Conservation (phyloP, 2,797 vertebrate species). For the Muraenolepis orangiensis region DNA sequence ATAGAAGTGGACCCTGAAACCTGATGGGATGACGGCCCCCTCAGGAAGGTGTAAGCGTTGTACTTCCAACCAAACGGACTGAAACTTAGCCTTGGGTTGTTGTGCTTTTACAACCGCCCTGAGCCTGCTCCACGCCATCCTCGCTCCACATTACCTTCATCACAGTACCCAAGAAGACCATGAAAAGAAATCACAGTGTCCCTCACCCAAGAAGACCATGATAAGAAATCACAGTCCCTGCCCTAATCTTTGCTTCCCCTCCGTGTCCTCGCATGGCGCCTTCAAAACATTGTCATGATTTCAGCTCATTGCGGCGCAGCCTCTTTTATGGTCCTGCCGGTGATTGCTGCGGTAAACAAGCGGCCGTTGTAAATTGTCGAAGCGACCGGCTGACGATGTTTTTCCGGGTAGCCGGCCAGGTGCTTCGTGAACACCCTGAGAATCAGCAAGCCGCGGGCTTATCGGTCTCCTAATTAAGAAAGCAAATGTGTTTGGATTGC, state of each 20-base stretch:
- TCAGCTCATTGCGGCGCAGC: slow-evolving; percentile 47
- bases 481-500: slow-evolving; percentile 37
- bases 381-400: slow-evolving; percentile 56
- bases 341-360: slow-evolving; percentile 60
- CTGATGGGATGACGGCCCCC: neutral
- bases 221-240: neutral
- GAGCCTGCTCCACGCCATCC: neutral
- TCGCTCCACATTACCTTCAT: neutral
- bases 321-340: slow-evolving; percentile 53
- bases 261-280: slow-evolving; percentile 9
- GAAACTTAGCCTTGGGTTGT: neutral
- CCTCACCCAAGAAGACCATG: neutral
- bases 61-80: neutral
- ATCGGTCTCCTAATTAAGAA: slow-evolving; percentile 66
- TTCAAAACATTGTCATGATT: slow-evolving; percentile 53
- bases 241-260: slow-evolving; percentile 28
- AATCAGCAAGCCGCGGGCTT: slow-evolving; percentile 46
- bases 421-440: slow-evolving; percentile 49
- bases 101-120: neutral
- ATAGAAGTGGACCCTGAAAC: neutral
- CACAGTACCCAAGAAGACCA: neutral
- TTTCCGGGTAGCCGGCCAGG: slow-evolving; percentile 49
- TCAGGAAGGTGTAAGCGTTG: neutral
- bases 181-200: neutral
- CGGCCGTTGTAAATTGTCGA: slow-evolving; percentile 50